A percentile compares a stretch with the other conserved stretches of the same genome.
phyloP scores from a whole-genome alignment of 2,888 invertebrate species.

The Cerastis rubricosa region DNA sequence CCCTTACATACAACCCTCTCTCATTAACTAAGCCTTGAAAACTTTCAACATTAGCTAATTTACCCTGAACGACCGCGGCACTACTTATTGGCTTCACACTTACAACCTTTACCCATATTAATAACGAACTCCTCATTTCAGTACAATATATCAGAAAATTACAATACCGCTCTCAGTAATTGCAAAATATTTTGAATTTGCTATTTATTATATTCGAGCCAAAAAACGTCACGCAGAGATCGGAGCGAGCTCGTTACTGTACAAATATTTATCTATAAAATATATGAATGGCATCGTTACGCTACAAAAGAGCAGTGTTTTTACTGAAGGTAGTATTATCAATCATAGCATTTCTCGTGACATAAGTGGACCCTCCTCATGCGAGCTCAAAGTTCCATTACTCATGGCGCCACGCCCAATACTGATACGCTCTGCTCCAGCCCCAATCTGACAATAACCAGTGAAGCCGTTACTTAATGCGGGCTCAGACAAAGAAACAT shows the following conservation, averaged over 20 bases:
- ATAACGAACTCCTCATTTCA: conserved; percentile 17
- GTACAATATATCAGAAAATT: conserved; percentile 39
- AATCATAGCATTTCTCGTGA: conserved; percentile 88
- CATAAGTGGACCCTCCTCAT: conserved; percentile 90
- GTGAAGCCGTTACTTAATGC: conserved; percentile 56
- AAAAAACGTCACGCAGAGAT: conserved; percentile 35
- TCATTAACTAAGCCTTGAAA: conserved; percentile 84
- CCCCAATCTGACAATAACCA: conserved; percentile 77
- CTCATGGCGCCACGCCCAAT: conserved; percentile 87
- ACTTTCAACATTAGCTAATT: conserved; percentile 84
- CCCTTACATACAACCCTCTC: conserved; percentile 73
- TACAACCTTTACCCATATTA: conserved; percentile 35
- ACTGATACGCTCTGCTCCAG: conserved; percentile 83
- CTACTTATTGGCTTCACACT: conserved; percentile 60
- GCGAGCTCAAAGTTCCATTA: conserved; percentile 89
- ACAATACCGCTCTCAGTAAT: conserved; percentile 49
- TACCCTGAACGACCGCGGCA: conserved; percentile 70
- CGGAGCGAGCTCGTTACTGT: conserved; percentile 42
- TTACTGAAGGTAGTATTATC: conserved; percentile 86
- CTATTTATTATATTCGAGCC: conserved; percentile 37
- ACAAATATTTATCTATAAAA: conserved; percentile 60
- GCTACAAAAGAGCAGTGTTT: conserved; percentile 84
- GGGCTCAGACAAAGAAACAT: conserved; percentile 62
- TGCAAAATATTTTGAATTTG: conserved; percentile 30
- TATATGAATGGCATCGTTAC: conserved; percentile 72